Percentiles rank a stretch among this genome's conserved stretches.
phyloP scores from a whole-genome alignment of 2,888 invertebrate species.

The Rhamnusium bicolor region DNA sequence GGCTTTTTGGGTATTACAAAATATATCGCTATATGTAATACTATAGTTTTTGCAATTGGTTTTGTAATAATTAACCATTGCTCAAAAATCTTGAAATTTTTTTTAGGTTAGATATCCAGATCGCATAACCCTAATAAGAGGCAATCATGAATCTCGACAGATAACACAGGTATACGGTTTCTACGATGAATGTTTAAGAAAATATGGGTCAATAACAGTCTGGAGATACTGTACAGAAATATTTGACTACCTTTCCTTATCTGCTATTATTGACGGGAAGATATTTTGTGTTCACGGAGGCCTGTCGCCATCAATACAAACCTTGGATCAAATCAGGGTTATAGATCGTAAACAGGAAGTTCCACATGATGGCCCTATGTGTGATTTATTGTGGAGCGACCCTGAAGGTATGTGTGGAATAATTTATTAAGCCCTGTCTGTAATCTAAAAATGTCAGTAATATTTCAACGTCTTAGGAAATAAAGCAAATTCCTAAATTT shows the following conservation, averaged over 20 bases:
- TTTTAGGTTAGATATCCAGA: slow-evolving; percentile 96
- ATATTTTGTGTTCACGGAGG: slow-evolving; percentile 96
- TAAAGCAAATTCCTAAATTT: too few relatives aligned
- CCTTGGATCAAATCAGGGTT: slow-evolving; percentile 97
- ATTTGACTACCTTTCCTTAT: slow-evolving; percentile 96
- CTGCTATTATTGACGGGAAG: slow-evolving; percentile 97
- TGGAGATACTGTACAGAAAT: slow-evolving; percentile 99
- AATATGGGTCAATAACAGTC: slow-evolving; percentile 98
- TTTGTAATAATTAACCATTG: not conserved
- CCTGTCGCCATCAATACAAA: slow-evolving; percentile 97
- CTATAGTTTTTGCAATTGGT: too few relatives aligned
- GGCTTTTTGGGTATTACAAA: too few relatives aligned
- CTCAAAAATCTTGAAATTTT: too few relatives aligned
- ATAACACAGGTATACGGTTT: slow-evolving; percentile 99
- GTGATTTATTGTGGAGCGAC: slow-evolving; percentile 99
- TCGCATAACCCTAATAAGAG: slow-evolving; percentile 97
- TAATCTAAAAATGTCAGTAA: too few relatives aligned
- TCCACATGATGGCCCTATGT: slow-evolving; percentile 99
- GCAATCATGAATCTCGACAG: slow-evolving; percentile 99
- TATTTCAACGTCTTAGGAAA: too few relatives aligned
- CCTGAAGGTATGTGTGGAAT: slow-evolving; percentile 89
- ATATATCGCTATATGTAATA: too few relatives aligned
- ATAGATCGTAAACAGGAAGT: slow-evolving; percentile 99
- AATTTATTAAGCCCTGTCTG: not conserved
- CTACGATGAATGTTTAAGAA: slow-evolving; percentile 98